phyloP scores from a whole-genome alignment of 2,113 vertebrate genomes.

The Gallinago undulata region DNA sequence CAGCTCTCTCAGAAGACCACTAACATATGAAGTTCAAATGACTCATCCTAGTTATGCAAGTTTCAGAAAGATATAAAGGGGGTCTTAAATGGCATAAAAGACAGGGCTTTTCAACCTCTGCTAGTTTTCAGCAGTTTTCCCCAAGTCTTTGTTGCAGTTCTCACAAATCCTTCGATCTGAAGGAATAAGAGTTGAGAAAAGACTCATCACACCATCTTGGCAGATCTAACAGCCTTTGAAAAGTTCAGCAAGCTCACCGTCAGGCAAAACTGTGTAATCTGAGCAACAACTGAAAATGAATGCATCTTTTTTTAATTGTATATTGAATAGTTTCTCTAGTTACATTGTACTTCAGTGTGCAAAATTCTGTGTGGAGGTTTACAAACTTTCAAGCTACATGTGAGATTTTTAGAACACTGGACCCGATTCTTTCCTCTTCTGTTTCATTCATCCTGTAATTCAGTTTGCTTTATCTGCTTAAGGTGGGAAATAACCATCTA shows the following conservation, averaged over 20 bases:
- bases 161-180: background rate
- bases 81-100: background rate
- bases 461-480: background rate
- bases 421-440: background rate
- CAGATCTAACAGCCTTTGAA: background rate
- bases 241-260: background rate
- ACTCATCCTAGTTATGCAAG: background rate
- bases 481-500: background rate
- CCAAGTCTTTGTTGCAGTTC: background rate
- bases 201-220: background rate
- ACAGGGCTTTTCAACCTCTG: background rate
- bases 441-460: background rate
- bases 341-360: background rate
- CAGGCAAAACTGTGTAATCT: background rate
- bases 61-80: background rate
- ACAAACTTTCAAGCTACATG: background rate
- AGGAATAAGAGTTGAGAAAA: background rate
- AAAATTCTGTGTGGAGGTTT: background rate
- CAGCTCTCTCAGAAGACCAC: background rate
- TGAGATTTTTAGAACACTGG: background rate
- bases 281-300: background rate
- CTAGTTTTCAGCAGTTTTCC: background rate
- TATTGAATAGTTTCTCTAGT: background rate
- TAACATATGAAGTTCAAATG: background rate
- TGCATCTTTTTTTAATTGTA: background rate